Base-by-base conservation (phyloP, 1,140 invertebrate species). In the Micrasema minimum region DNA sequence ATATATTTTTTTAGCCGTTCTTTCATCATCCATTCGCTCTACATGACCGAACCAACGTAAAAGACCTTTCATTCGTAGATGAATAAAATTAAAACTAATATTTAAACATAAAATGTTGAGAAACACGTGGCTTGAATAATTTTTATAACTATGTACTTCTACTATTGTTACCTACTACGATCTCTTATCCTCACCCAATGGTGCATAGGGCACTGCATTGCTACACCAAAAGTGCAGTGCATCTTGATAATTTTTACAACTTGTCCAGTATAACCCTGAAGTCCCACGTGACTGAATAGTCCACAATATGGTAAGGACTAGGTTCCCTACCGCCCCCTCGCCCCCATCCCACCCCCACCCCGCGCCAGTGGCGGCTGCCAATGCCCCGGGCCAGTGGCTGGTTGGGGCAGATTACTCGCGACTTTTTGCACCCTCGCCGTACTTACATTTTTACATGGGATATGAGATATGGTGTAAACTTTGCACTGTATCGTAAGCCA, bases 301-400 rank as follows among this genome's bases (percentile, higher is more conserved):
- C 50, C n/a, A 51, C 43, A 22, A 22, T 1, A 23, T 3, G 11
- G 50, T 26, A 51, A 12, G 43, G 18, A n/a, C n/a, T 16, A 9
- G 18, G 43, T 45, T 45, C 43, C n/a, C n/a, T n/a, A 9, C 2
- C 18, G 5, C 50, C 18, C n/a, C 18, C 43, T 45, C 43, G 18
- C 43, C 43, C 43, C 9, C 18, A 45, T n/a, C 43, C 18, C n/a
- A 14, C 43, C 18, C 5, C n/a, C 43, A 45, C n/a, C 43, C 9
- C n/a, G 18, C 50, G 50, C 50, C 22, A 12, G 18, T 51, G 26
- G 26, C 50, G 5, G 10, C 18, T 57, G 53, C 53, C 53, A 37
- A 57, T 35, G 53, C 53, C 53, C 14, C 26, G 20, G 53, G 53
- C 31, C n/a, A 11, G 16, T 14, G 53, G 53, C 12, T 35, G 26